Base-by-base conservation (phyloP, 2,113 vertebrate genomes). In the Ramphastos sulfuratus region DNA sequence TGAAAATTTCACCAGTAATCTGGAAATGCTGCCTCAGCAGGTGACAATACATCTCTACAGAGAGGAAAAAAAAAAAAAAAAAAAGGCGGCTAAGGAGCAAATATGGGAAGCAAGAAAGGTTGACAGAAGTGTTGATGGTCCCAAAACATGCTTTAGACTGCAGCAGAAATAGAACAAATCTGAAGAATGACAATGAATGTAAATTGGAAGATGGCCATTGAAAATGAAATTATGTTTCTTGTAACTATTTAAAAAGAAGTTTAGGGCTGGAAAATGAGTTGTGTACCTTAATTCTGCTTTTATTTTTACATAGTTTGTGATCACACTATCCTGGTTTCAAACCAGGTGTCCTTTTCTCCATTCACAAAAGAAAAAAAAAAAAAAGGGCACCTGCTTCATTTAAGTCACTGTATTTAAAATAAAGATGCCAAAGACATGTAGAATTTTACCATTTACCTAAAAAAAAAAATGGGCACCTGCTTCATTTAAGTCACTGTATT, bases 221-320 rank as follows among this genome's bases (percentile, higher is more conserved):
- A 73, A 91, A 93, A 76, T 60, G 17, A 75, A 61, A 65, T 54
- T 37, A 3, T 44, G 52, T 75, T 69, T 4, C 33, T 87, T 55
- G 54, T 31, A 65, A 60, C 2, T 46, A 56, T 64, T 64, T 60
- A 31, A 46, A 13, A 76, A 76, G 76, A 15, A 33, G 2, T 72
- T 85, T 44, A 42, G 4, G 9, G 8, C 31, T 72, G 6, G 18
- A 58, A 82, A 82, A 15, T 48, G 15, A 71, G 4, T 60, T 33
- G 11, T 35, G 2, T 3, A 30, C 27, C 17, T 69, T 59, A 63
- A 59, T 71, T 90, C 42, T 77, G 19, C 44, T 65, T 17, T 67
- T 92, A 15, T 56, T 10, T 83, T 86, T 63, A 11, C 23, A 6
- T 3, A 48, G 5, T 8, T 0, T 61, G 31, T 0, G 0, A 21